A percentile compares a stretch with the other conserved stretches of the same genome.
phyloP scores from a whole-genome alignment of 2,113 vertebrate genomes.

The Okapia johnstoni region DNA sequence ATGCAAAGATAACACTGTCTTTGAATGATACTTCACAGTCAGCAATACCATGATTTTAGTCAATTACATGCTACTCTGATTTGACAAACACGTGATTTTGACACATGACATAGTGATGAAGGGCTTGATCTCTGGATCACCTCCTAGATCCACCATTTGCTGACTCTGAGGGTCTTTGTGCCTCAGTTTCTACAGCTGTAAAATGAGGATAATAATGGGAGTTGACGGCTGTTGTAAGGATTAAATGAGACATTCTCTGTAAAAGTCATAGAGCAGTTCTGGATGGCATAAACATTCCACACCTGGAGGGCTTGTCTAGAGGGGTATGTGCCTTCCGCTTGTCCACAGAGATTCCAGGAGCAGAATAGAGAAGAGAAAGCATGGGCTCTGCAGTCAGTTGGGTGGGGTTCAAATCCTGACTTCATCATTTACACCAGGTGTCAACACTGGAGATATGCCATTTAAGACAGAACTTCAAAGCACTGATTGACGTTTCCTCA shows the following conservation, averaged over 20 bases:
- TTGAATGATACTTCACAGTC: neutral
- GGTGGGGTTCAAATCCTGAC: neutral
- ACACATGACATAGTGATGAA: neutral
- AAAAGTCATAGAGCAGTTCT: neutral
- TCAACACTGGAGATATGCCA: neutral
- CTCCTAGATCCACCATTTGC: neutral
- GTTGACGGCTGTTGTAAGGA: neutral
- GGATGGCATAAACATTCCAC: fast-evolving
- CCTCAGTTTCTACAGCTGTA: neutral
- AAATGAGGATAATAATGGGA: neutral
- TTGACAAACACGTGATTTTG: neutral
- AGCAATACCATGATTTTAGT: neutral
- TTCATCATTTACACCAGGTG: neutral
- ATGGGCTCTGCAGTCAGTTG: neutral
- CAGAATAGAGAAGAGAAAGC: fast-evolving
- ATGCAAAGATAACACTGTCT: neutral
- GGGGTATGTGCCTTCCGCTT: neutral
- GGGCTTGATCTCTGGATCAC: neutral
- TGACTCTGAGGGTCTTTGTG: neutral
- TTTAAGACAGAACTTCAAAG: neutral
- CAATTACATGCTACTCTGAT: neutral
- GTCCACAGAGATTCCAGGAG: neutral
- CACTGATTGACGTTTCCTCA: neutral
- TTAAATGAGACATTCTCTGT: neutral
- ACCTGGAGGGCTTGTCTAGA: neutral